phyloP scores from a whole-genome alignment of 2,888 invertebrate species.

The Synanthedon vespiformis region DNA sequence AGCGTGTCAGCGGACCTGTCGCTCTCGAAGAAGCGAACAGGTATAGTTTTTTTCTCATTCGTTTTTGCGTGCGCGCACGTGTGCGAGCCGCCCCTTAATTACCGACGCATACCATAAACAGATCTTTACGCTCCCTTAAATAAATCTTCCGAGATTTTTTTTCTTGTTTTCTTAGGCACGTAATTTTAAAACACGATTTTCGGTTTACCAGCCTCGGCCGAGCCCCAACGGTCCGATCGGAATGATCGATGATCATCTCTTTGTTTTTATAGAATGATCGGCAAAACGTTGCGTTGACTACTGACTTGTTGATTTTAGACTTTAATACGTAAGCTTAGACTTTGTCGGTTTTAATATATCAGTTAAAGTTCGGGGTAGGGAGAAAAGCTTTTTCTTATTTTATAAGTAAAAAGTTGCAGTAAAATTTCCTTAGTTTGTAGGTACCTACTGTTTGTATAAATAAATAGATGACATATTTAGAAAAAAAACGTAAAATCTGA shows the following conservation, averaged over 20 bases:
- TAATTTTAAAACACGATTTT: slow-evolving; percentile 55
- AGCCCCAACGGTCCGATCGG: slow-evolving; percentile 24
- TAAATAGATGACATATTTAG: too few relatives aligned
- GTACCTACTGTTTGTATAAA: too few relatives aligned
- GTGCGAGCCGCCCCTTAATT: slow-evolving; percentile 67
- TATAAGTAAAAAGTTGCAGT: too few relatives aligned
- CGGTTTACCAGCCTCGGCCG: slow-evolving; percentile 48
- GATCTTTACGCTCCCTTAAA: slow-evolving; percentile 71
- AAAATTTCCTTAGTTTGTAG: too few relatives aligned
- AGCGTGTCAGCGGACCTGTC: slow-evolving; percentile 68
- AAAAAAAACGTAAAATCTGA: too few relatives aligned
- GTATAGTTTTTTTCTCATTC: slow-evolving; percentile 59
- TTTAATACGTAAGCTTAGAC: too few relatives aligned
- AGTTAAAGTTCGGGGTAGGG: too few relatives aligned
- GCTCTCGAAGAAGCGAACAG: slow-evolving; percentile 52
- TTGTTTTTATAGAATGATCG: slow-evolving; percentile 60
- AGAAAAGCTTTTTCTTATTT: too few relatives aligned
- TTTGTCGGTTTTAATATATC: too few relatives aligned
- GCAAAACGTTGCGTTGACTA: slow-evolving; percentile 11
- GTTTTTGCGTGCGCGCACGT: slow-evolving; percentile 65
- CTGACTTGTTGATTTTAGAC: not conserved
- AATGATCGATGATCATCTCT: slow-evolving; percentile 55
- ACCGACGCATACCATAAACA: slow-evolving; percentile 71
- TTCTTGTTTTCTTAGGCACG: slow-evolving; percentile 60
- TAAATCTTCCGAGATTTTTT: slow-evolving; percentile 57